Percentiles rank a stretch among this genome's conserved stretches.
These are phyloP conservation scores for Dromaius novaehollandiae DNA, from an alignment of 2,113 vertebrate genomes.

Conservation along the genomic window DNA sequence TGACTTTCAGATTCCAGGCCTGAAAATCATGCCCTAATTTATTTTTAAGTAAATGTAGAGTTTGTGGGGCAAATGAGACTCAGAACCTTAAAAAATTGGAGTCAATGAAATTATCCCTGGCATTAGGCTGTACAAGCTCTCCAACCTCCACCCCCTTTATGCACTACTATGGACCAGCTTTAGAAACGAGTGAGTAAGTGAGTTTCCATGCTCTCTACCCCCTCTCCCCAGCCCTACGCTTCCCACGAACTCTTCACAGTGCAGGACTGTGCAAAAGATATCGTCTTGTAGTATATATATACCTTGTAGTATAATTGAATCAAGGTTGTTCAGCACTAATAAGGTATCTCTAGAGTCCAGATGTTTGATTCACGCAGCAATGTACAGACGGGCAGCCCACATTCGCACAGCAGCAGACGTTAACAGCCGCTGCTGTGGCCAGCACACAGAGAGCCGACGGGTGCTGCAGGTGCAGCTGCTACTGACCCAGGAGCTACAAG, in stretches of 20 bases:
- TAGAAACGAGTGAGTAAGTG: not conserved
- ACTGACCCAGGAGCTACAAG: constrained; percentile 37
- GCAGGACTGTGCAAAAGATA: not conserved
- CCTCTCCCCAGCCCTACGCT: not conserved
- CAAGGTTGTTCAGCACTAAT: constrained; percentile 41
- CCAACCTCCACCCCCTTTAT: not conserved
- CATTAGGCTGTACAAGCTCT: not conserved
- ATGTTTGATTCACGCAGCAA: constrained; percentile 22
- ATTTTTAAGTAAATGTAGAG: not conserved
- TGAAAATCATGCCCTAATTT: not conserved
- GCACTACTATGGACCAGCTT: not conserved
- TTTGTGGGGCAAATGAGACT: not conserved
- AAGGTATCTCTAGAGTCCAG: constrained; percentile 56
- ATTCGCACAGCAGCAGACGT: not conserved
- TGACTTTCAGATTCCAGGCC: not conserved
- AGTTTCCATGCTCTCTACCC: not conserved
- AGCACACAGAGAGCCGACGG: not conserved
- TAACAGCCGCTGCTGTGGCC: not conserved
- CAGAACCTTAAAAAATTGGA: not conserved
- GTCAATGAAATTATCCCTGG: not conserved
- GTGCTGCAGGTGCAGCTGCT: constrained; percentile 45
- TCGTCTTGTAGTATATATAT: not conserved
- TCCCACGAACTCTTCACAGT: not conserved
- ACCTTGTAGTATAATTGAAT: constrained; percentile 61
- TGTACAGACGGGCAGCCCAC: not conserved